Evolutionary conservation across 2,797 vertebrate species (phyloP).

Genomic region (Sebastes jordani): DNA sequence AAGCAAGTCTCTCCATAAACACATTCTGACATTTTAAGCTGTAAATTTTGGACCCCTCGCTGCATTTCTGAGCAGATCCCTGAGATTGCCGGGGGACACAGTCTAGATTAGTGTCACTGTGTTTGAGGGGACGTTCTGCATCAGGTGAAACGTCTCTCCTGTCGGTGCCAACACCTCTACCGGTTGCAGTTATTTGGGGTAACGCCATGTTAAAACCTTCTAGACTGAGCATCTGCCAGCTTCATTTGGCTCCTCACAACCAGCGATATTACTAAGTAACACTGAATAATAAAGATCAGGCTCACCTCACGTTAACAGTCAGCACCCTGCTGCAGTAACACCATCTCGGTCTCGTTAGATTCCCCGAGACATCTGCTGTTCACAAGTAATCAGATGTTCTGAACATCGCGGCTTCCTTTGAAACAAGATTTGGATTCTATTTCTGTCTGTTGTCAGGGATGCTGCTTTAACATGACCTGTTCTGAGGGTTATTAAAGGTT

Average conservation of each 20-base stretch:
- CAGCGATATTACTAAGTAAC: conserved; percentile 56
- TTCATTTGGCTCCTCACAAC: conserved; percentile 39
- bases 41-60: background rate
- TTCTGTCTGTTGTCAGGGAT: conserved; percentile 16
- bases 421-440: conserved; percentile 27
- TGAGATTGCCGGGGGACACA: background rate
- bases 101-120: conserved; percentile 16
- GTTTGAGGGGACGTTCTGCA: conserved; percentile 27
- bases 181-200: conserved; percentile 55
- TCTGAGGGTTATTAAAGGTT: background rate
- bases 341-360: conserved; percentile 41
- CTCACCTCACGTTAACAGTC: conserved; percentile 43
- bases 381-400: conserved; percentile 60
- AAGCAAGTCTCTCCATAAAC: background rate
- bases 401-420: conserved; percentile 14
- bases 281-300: conserved; percentile 54
- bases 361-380: conserved; percentile 60
- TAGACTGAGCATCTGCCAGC: conserved; percentile 52
- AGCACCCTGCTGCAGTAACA: conserved; percentile 42
- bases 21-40: background rate
- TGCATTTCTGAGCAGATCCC: background rate
- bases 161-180: conserved; percentile 43
- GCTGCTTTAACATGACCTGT: background rate
- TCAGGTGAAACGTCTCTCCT: conserved; percentile 40
- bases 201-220: conserved; percentile 50